Base-by-base conservation (phyloP, 1,140 invertebrate species). In the Nebria ingens region DNA sequence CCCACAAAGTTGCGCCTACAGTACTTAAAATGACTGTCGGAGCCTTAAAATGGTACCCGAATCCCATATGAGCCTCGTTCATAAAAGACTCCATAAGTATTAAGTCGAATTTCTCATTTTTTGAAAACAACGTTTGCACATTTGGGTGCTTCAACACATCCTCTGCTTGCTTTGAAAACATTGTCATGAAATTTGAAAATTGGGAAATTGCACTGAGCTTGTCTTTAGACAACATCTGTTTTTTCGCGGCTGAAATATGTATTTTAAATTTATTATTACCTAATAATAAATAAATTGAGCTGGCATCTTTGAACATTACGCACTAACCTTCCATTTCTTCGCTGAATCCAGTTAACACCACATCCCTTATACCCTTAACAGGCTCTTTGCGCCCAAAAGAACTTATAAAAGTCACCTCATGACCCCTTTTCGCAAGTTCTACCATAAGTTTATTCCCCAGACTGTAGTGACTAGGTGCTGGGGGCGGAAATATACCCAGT, bases 81-180 rank as follows among this genome's bases (percentile, higher is more conserved):
- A 84, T 81, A 61, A 86, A 85, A 55, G 76, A 73, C 64, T 86
- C 84, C 3, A 79, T 70, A 0, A 87, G 65, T 3, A 85, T 73
- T 0, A 86, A 62, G 64, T 88, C 85, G 56, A 79, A 87, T 53
- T 76, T 76, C 21, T 73, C 53, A 42, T 62, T 56, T 4, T 59
- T 61, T 29, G 58, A 53, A 6, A 65, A 19, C 1, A 65, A 50
- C 1, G 58, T 53, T 57, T 61, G 54, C 6, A 34, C 6, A 34
- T 34, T n/a, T 6, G 25, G 6, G 25, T 34, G 6, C 6, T 34
- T 34, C 25, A 34, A 34, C 25, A n/a, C n/a, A n/a, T n/a, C 6
- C 25, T 34, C 25, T 9, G 25, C 6, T 6, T 34, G n/a, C 25
- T 9, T 34, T 6, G 25, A 9, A n/a, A 34, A n/a, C 25, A 34